phyloP scores from a whole-genome alignment of 2,797 vertebrate species.

The Aeoliscus strigatus region DNA sequence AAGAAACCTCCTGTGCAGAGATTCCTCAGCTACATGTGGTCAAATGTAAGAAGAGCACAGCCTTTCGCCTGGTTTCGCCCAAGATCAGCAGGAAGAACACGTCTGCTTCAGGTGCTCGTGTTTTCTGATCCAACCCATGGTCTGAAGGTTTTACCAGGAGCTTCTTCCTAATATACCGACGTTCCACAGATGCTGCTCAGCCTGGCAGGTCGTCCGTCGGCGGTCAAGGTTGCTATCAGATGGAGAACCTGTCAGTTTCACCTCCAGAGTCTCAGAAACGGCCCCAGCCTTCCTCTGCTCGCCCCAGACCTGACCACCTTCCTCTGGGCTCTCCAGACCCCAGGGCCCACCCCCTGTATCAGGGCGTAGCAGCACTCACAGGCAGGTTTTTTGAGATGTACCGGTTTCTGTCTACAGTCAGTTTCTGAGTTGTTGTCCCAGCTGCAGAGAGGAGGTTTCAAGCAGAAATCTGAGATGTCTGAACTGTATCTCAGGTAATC shows the following conservation, averaged over 20 bases:
- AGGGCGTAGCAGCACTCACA: constrained; percentile 81
- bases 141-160: background rate
- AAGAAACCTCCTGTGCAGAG: constrained; percentile 40
- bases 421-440: no score
- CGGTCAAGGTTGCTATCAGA: constrained; percentile 22
- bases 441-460: no score
- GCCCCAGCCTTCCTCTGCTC: constrained; percentile 19
- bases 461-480: no score
- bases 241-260: constrained; percentile 13
- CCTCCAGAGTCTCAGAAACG: constrained; percentile 20
- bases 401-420: no score
- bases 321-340: constrained; percentile 62
- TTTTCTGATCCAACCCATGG: background rate
- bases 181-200: constrained; percentile 41
- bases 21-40: constrained; percentile 73
- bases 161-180: constrained; percentile 7
- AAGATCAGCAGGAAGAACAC: constrained; percentile 67
- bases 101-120: constrained; percentile 58
- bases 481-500: no score
- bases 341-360: constrained; percentile 70
- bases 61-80: constrained; percentile 75
- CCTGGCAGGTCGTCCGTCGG: constrained; percentile 2
- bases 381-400: constrained; percentile 67
- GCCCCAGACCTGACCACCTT: constrained; percentile 52
- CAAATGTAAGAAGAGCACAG: constrained; percentile 74